phyloP scores from a whole-genome alignment of 2,888 invertebrate species.

The Rhagium mordax region DNA sequence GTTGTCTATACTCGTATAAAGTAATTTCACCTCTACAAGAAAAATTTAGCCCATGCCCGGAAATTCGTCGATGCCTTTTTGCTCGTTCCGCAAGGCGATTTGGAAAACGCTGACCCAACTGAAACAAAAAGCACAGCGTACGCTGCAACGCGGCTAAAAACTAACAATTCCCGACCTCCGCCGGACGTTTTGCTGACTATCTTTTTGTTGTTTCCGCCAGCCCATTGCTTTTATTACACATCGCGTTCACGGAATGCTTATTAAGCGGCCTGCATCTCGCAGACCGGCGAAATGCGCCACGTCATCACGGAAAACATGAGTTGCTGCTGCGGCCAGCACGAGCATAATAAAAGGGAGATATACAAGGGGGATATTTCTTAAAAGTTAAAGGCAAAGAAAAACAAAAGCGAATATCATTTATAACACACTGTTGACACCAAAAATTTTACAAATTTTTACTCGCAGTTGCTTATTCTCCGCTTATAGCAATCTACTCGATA shows the following conservation, averaged over 20 bases:
- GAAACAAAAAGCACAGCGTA: constrained; percentile 2
- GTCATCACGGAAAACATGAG: constrained; percentile 20
- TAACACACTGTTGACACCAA: too few species aligned
- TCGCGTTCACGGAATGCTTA: constrained; percentile 25
- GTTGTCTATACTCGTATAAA: too few species aligned
- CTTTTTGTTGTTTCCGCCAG: background rate
- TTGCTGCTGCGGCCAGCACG: background rate
- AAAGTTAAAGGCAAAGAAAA: too few species aligned
- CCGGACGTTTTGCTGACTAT: constrained; percentile 23
- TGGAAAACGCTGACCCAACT: background rate
- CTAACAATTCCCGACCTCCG: constrained; percentile 21
- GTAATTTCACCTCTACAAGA: background rate
- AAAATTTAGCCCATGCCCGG: background rate
- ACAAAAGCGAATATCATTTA: too few species aligned
- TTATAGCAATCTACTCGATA: too few species aligned
- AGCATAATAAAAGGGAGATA: background rate
- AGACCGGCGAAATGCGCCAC: constrained; percentile 20
- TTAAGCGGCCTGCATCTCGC: constrained; percentile 7
- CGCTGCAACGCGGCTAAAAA: constrained; percentile 8
- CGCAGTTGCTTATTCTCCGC: too few species aligned
- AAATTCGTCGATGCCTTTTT: background rate
- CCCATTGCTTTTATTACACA: constrained; percentile 21
- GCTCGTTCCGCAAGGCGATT: background rate
- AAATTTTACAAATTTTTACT: too few species aligned
- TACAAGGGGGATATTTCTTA: too few species aligned